Evolutionary conservation across 2,888 invertebrate genomes (phyloP), one percentile per base, ranked within the genome.

Genomic region (Dendrolimus houi): DNA sequence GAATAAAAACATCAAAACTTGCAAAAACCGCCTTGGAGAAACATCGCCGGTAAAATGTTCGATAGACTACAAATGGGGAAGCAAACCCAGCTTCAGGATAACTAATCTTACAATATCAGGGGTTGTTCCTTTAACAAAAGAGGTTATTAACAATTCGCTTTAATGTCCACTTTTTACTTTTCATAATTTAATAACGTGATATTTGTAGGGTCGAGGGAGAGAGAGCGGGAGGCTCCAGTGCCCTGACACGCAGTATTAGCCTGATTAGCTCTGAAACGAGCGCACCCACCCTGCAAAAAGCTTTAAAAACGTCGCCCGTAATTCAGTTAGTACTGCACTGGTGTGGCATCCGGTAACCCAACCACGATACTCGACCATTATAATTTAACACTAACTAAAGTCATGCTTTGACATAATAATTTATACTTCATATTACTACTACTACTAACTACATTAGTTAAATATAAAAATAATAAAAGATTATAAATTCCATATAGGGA

Each of bases 301-400:
- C 87, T 85, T 84, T 87, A 86, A 87, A 87, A 87, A 83, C 70
- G 81, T 81, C 79, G 74, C 76, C 72, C 68, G 79, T 87, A 87
- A 88, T 83, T 85, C 74, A 79, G 79, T 88, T 87, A 85, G 69
- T 66, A 69, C 65, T 68, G 67, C 72, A 68, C 67, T 64, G 68
- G 66, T 67, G 65, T 64, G 67, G 61, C 63, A 66, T 41, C 41
- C 54, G 62, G 61, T 57, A 42, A 59, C 70, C 70, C 72, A 72
- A 77, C 80, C 72, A 76, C 74, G 72, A 68, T 60, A 63, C 62
- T 59, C 60, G 56, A 55, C 58, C 62, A 55, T 55, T 59, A 57
- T 58, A 56, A 66, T 65, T 29, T 29, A 29, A 29, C 6, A 29
- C 29, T 29, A 29, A 29, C 3, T 29, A 29, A 29, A 29, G 29